Conservation (phyloP, 2,113 vertebrate species). For the Mystacornis crossleyi region DNA sequence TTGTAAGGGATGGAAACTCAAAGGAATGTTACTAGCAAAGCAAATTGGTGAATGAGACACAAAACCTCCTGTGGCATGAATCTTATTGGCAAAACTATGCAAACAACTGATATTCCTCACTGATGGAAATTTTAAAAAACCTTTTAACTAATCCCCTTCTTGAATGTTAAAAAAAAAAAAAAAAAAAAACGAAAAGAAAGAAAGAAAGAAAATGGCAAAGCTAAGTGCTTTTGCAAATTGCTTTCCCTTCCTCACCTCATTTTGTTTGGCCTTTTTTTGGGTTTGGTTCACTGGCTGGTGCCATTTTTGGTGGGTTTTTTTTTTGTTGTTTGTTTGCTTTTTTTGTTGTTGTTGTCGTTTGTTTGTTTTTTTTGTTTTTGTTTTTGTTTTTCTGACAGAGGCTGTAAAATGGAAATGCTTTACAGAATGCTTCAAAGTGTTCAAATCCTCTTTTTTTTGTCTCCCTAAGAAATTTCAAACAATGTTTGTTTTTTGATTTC, state of each 20-base stretch:
- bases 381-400: neutral
- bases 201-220: neutral
- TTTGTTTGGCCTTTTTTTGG: neutral
- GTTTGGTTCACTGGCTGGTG: neutral
- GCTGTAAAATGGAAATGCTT: neutral
- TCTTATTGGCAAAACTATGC: neutral
- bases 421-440: neutral
- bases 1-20: neutral
- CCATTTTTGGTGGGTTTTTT: too few relatives aligned
- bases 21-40: neutral
- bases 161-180: neutral
- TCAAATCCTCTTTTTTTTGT: neutral
- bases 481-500: neutral
- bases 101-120: neutral
- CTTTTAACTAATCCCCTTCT: neutral
- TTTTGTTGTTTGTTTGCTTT: too few relatives aligned
- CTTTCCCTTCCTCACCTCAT: neutral
- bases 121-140: neutral
- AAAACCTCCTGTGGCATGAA: accelerated
- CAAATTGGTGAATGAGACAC: neutral
- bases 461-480: neutral
- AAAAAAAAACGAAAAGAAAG: neutral
- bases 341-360: too few relatives aligned
- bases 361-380: too few relatives aligned
- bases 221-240: neutral